Conservation (phyloP, 1,140 invertebrate species). For the Drosophila kanapiae region DNA sequence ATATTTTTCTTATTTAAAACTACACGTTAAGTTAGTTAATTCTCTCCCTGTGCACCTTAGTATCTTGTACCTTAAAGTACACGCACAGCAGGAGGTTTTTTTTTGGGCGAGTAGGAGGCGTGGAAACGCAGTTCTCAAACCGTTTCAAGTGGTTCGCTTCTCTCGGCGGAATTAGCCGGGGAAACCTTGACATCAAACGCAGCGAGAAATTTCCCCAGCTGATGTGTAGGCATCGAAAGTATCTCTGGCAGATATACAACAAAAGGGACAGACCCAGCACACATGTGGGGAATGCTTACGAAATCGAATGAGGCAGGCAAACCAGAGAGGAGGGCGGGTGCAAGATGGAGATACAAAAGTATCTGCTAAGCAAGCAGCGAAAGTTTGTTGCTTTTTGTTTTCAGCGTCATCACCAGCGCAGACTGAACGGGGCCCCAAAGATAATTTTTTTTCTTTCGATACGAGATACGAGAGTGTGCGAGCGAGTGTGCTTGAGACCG, state of each 20-base stretch:
- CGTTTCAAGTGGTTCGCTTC: conserved; percentile 39
- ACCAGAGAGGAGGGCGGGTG: not conserved
- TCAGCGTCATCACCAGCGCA: conserved; percentile 45
- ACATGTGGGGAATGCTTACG: conserved; percentile 52
- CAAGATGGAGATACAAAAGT: conserved; percentile 43
- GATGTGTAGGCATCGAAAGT: conserved; percentile 61
- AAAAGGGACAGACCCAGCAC: conserved; percentile 28
- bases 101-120: not conserved
- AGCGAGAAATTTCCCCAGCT: conserved; percentile 64
- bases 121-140: conserved; percentile 28
- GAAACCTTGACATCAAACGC: conserved; percentile 80
- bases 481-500: not conserved
- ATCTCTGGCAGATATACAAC: conserved; percentile 68
- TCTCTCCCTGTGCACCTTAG: not conserved
- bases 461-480: not conserved
- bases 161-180: conserved; percentile 37
- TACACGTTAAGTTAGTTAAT: not conserved
- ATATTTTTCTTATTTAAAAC: not conserved
- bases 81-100: conserved; percentile 54
- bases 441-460: conserved; percentile 3
- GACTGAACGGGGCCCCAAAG: conserved; percentile 51
- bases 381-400: conserved; percentile 61
- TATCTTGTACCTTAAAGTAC: conserved; percentile 27
- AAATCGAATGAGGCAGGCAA: conserved; percentile 22
- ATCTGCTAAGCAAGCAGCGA: conserved; percentile 55